A percentile compares a stretch with the other conserved stretches of the same genome.
Conservation (phyloP, 2,113 vertebrate genomes). For the Alligator mississippiensis region DNA sequence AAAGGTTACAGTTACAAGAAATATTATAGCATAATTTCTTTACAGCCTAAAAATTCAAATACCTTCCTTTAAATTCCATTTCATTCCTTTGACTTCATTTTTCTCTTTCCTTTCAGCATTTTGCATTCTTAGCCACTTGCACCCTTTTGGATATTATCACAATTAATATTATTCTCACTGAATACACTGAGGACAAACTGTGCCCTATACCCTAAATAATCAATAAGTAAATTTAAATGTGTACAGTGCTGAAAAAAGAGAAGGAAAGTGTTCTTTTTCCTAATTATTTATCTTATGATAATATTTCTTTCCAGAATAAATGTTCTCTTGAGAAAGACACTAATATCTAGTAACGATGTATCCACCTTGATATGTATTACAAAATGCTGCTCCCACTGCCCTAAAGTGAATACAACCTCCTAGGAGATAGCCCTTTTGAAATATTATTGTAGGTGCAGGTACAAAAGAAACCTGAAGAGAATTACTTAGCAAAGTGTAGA, state of each 20-base stretch:
- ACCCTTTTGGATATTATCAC: neutral
- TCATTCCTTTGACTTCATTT: constrained; percentile 47
- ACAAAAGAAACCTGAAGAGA: neutral
- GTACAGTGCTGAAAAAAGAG: neutral
- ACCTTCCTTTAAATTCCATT: constrained; percentile 31
- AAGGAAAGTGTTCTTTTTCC: neutral
- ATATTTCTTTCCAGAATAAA: neutral
- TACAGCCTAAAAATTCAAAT: constrained; percentile 53
- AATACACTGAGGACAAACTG: neutral
- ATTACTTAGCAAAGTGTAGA: rapidly evolving
- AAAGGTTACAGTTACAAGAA: constrained; percentile 35
- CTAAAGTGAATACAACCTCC: neutral
- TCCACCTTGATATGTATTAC: neutral
- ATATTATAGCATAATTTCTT: constrained; percentile 57
- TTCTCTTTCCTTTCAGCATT: constrained; percentile 7
- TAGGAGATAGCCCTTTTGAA: neutral
- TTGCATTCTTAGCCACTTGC: constrained; percentile 20
- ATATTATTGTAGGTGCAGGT: neutral
- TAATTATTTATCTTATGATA: neutral
- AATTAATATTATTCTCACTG: neutral
- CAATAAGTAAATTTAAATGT: neutral
- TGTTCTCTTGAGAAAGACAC: neutral
- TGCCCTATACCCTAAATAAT: neutral
- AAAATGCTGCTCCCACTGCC: neutral
- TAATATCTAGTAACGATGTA: neutral